These are phyloP conservation scores for Aptenodytes forsteri DNA, from an alignment of 2,113 vertebrate species.

Conservation along the genomic window DNA sequence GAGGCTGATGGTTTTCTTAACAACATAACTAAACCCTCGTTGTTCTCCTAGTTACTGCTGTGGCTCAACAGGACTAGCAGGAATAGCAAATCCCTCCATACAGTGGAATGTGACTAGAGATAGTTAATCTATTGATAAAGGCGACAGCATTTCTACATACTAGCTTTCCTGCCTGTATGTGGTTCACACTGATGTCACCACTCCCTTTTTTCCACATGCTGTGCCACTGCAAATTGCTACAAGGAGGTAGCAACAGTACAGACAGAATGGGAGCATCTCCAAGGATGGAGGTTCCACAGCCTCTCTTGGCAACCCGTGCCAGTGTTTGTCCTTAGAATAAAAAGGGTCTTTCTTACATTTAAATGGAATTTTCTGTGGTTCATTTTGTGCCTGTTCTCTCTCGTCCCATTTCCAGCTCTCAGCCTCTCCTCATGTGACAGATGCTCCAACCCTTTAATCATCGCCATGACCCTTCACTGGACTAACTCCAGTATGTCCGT, in stretches of 20 bases:
- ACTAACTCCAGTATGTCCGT: background rate
- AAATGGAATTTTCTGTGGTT: background rate
- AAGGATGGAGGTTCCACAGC: background rate
- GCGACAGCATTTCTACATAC: background rate
- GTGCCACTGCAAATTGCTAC: background rate
- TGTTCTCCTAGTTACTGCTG: background rate
- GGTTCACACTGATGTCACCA: rapidly evolving
- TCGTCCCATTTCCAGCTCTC: background rate
- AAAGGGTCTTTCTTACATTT: background rate
- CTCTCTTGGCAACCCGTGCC: background rate
- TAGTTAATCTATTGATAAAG: background rate
- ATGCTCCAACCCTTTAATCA: background rate
- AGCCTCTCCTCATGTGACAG: background rate
- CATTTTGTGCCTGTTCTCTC: background rate
- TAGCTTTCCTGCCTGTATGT: background rate
- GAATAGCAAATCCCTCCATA: background rate
- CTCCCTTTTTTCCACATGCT: background rate
- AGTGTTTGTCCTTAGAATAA: background rate
- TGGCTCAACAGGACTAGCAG: background rate
- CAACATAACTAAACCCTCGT: background rate
- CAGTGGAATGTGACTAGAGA: background rate
- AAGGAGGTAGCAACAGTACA: background rate
- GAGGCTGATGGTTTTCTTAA: background rate
- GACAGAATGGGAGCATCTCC: background rate
- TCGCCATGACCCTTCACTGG: background rate